A percentile compares a stretch with the other conserved stretches of the same genome.
Evolutionary conservation across 2,888 invertebrate genomes (phyloP).

Genomic region (Stenodema calcarata): DNA sequence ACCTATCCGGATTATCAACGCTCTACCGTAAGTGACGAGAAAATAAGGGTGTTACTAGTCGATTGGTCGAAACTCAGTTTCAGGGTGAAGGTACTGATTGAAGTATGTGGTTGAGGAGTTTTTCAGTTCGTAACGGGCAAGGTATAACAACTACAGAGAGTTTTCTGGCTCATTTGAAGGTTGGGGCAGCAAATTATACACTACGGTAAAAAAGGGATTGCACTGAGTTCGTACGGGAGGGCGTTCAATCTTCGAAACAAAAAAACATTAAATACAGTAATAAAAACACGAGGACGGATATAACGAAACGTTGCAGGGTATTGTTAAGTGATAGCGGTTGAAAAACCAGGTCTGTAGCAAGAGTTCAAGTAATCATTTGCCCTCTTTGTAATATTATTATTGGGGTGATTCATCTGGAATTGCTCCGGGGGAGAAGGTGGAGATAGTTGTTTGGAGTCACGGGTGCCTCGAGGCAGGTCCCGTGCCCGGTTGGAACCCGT

Average conservation of each 20-base stretch:
- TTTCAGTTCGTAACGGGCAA: no score
- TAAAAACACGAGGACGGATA: background rate
- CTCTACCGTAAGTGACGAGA: no score
- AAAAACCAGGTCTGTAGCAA: background rate
- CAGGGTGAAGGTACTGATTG: no score
- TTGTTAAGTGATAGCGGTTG: background rate
- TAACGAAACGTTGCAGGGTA: background rate
- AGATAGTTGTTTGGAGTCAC: background rate
- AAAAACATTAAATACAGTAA: background rate
- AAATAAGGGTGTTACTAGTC: no score
- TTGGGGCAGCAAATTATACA: background rate
- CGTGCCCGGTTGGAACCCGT: no score
- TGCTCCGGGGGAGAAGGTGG: background rate
- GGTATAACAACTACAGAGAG: no score
- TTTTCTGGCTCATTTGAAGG: no score
- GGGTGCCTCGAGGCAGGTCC: constrained; percentile 21
- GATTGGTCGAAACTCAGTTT: no score
- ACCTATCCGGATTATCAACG: no score
- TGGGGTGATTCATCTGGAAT: background rate
- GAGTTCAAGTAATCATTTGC: background rate
- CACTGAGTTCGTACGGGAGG: background rate
- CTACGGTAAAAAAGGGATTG: background rate
- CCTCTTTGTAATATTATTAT: background rate
- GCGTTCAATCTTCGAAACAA: background rate
- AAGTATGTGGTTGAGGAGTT: no score